phyloP scores from a whole-genome alignment of 2,113 vertebrate species.

The Pollachius pollachius region DNA sequence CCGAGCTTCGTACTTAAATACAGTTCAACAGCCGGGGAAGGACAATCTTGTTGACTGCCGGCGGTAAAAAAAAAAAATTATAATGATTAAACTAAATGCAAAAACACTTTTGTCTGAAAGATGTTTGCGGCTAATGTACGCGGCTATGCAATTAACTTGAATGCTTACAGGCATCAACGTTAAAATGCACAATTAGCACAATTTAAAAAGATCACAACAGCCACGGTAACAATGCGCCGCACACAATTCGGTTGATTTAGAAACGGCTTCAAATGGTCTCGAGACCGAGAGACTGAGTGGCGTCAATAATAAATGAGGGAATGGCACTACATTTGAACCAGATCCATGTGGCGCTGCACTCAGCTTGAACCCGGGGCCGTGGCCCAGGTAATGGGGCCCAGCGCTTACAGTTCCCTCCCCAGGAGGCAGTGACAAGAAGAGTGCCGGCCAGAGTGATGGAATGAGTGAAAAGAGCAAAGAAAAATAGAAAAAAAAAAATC shows the following conservation, averaged over 20 bases:
- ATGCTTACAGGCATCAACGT: neutral
- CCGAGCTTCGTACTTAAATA: slow-evolving; percentile 28
- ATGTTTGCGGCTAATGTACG: neutral
- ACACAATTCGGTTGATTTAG: slow-evolving; percentile 8
- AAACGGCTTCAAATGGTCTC: slow-evolving; percentile 9
- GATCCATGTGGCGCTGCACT: slow-evolving; percentile 45
- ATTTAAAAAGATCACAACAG: neutral
- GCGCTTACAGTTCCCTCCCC: slow-evolving; percentile 18
- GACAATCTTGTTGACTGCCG: slow-evolving; percentile 4
- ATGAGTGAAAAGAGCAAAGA: neutral
- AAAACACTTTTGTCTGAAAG: neutral
- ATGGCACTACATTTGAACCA: slow-evolving; percentile 57
- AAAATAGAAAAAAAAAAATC: too few relatives aligned
- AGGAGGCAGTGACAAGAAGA: slow-evolving; percentile 16
- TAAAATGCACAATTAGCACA: neutral
- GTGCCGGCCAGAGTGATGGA: neutral
- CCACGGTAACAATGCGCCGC: neutral
- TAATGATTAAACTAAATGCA: neutral
- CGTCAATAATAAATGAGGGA: slow-evolving; percentile 65
- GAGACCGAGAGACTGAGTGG: slow-evolving; percentile 15
- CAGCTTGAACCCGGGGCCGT: slow-evolving; percentile 41
- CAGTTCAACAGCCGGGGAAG: slow-evolving; percentile 28
- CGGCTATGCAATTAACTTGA: neutral
- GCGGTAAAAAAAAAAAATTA: neutral
- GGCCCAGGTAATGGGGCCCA: slow-evolving; percentile 47